Conservation (phyloP, 1,140 invertebrate species). For the Drosophila seguyi region DNA sequence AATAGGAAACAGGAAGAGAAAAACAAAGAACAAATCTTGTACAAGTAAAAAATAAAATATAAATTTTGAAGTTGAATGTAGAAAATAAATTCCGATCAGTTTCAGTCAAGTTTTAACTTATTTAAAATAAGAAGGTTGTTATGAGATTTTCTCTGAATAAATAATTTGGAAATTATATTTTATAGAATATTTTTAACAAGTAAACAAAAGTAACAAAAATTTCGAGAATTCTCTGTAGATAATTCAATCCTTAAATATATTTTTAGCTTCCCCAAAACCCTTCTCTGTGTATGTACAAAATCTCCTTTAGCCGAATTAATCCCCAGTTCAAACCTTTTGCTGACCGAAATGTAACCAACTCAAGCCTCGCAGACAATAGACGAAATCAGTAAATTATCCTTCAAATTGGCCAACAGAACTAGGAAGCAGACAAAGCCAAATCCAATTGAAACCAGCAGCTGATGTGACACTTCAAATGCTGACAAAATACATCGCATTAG, state of each 20-base stretch:
- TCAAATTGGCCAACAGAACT: constrained; percentile 32
- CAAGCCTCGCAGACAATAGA: constrained; percentile 49
- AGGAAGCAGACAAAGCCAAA: constrained; percentile 60
- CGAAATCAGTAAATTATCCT: constrained; percentile 67
- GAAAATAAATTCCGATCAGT: too few relatives aligned
- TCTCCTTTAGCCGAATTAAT: not conserved
- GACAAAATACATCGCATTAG: constrained; percentile 81
- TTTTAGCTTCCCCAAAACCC: too few relatives aligned
- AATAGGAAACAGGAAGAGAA: not conserved
- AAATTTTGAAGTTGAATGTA: too few relatives aligned
- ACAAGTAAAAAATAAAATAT: too few relatives aligned
- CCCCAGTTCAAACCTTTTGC: not conserved
- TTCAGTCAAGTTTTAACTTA: not conserved
- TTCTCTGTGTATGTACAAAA: not conserved
- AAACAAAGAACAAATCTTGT: not conserved
- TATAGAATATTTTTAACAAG: not conserved
- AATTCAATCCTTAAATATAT: not conserved
- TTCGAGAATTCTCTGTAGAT: too few relatives aligned
- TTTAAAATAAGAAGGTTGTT: too few relatives aligned
- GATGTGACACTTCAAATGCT: constrained; percentile 73
- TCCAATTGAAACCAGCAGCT: constrained; percentile 53
- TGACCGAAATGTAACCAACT: constrained; percentile 26
- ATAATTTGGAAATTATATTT: not conserved
- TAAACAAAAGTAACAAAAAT: too few relatives aligned
- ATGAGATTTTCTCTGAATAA: too few relatives aligned